Percentiles rank a stretch among this genome's conserved stretches.
These are phyloP conservation scores for Drosophila neocordata DNA, from an alignment of 1,140 invertebrate species.

Conservation along the genomic window DNA sequence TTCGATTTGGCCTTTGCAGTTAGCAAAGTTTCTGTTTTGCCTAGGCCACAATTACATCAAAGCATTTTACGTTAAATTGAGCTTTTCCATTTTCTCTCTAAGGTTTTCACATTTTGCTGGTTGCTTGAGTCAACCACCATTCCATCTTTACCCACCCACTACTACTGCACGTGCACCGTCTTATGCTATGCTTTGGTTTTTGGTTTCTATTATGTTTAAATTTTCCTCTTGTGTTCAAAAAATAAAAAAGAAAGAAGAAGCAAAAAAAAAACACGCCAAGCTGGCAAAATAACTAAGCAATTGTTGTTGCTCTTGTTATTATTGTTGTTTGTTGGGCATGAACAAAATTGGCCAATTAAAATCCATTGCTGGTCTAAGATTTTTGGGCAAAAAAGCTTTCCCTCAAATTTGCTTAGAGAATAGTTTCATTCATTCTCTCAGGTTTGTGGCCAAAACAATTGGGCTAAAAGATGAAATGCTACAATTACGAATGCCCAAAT, in stretches of 20 bases:
- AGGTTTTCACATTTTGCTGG: constrained; percentile 57
- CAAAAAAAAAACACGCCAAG: constrained; percentile 60
- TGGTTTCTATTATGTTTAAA: constrained; percentile 45
- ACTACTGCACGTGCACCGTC: constrained; percentile 1
- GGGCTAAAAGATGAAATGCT: constrained; percentile 4
- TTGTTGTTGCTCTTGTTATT: constrained; percentile 41
- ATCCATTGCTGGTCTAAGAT: constrained; percentile 51
- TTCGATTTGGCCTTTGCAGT: constrained; percentile 27
- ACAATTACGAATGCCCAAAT: background rate
- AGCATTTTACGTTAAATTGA: constrained; percentile 77
- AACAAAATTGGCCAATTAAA: constrained; percentile 77
- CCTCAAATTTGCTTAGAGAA: constrained; percentile 5
- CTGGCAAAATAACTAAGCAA: constrained; percentile 63
- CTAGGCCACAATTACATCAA: constrained; percentile 76
- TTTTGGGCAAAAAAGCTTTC: constrained; percentile 31
- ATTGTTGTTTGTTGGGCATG: constrained; percentile 20
- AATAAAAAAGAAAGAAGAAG: too few species aligned
- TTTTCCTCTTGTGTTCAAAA: constrained; percentile 60
- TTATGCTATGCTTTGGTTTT: constrained; percentile 13
- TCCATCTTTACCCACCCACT: background rate
- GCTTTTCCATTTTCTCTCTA: constrained; percentile 49
- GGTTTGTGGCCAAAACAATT: constrained; percentile 37
- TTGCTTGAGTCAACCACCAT: constrained; percentile 22
- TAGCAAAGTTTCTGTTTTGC: constrained; percentile 11
- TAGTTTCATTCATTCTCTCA: constrained; percentile 28